Conservation (phyloP, 2,797 vertebrate genomes). For the Falco columbarius region DNA sequence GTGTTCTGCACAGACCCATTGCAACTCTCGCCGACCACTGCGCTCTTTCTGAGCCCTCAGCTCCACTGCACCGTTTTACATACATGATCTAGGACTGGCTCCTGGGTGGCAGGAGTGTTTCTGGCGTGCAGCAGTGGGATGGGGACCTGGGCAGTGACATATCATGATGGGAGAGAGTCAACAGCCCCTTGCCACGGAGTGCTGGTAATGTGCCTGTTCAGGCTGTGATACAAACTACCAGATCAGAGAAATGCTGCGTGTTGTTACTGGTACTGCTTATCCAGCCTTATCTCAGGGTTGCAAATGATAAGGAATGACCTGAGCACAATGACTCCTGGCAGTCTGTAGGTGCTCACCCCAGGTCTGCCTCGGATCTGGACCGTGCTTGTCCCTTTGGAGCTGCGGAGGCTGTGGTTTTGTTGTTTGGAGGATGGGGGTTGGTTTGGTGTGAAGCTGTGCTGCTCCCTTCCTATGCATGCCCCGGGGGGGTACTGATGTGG, state of each 20-base stretch:
- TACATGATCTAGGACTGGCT: rapidly evolving
- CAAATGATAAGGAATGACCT: neutral
- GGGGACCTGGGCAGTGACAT: neutral
- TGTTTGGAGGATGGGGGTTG: neutral
- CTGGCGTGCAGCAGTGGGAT: neutral
- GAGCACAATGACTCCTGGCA: neutral
- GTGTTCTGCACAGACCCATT: neutral
- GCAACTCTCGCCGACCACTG: rapidly evolving
- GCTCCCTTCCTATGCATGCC: neutral
- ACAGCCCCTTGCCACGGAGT: neutral
- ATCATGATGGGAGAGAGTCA: neutral
- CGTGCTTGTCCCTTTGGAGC: neutral
- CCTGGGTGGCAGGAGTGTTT: neutral
- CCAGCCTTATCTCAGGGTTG: neutral
- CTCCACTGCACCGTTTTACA: neutral
- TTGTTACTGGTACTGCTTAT: neutral
- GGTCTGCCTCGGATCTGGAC: neutral
- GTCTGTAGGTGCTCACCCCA: neutral
- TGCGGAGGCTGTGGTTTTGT: neutral
- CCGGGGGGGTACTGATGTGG: no score
- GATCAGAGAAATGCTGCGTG: neutral
- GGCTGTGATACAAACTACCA: neutral
- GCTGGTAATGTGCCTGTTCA: neutral
- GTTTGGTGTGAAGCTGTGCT: neutral
- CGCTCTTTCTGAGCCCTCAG: neutral